phyloP scores from a whole-genome alignment of 2,888 invertebrate genomes.

The Drosophila barbarae region DNA sequence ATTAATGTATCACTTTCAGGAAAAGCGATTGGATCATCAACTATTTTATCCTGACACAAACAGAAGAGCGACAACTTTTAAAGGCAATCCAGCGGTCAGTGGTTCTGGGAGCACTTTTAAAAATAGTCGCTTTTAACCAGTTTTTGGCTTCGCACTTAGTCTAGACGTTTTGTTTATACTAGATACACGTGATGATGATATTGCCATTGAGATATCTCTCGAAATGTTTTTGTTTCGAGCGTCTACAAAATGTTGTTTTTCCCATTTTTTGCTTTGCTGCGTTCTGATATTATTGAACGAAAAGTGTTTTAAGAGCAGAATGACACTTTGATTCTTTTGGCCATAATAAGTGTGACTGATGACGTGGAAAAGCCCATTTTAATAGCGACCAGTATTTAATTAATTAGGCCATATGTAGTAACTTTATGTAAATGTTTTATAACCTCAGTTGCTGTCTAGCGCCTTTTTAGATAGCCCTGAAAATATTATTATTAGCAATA shows the following conservation, averaged over 20 bases:
- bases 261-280: slow-evolving; percentile 13
- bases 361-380: not conserved
- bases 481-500: slow-evolving; percentile 58
- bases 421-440: too few relatives aligned
- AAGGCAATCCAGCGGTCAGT: slow-evolving; percentile 7
- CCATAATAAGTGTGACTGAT: not conserved
- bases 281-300: slow-evolving; percentile 3
- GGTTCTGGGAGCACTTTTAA: slow-evolving; percentile 8
- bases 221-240: slow-evolving; percentile 54
- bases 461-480: slow-evolving; percentile 17
- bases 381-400: not conserved
- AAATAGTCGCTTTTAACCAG: slow-evolving; percentile 23
- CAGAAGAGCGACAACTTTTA: not conserved
- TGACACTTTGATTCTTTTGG: slow-evolving; percentile 25
- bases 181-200: slow-evolving; percentile 57
- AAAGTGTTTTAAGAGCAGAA: slow-evolving; percentile 14
- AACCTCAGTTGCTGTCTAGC: not conserved
- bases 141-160: slow-evolving; percentile 10
- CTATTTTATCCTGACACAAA: slow-evolving; percentile 1
- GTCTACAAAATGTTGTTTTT: slow-evolving; percentile 26
- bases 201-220: slow-evolving; percentile 36
- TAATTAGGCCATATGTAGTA: not conserved
- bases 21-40: slow-evolving; percentile 10
- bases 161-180: slow-evolving; percentile 41
- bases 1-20: slow-evolving; percentile 15